Evolutionary conservation across 2,797 vertebrate species (phyloP).

Genomic region (Sebastes matsubarae): DNA sequence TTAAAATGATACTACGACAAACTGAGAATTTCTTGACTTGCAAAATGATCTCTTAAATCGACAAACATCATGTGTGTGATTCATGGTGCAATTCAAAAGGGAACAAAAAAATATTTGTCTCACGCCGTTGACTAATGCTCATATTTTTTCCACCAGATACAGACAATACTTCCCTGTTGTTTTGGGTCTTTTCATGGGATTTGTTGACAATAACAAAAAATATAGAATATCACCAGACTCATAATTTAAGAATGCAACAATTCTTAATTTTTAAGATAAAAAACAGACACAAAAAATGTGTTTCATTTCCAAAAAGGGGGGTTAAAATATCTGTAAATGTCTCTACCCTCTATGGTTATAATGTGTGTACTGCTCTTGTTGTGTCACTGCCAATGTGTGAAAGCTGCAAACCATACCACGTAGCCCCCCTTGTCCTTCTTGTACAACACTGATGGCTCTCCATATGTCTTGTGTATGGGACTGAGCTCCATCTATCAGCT

Average conservation of each 20-base stretch:
- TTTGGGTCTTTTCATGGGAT: background rate
- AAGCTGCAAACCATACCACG: background rate
- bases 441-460: background rate
- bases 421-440: background rate
- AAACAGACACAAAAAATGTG: background rate
- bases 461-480: background rate
- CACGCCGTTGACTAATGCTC: no score
- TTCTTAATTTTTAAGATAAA: background rate
- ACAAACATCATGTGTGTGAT: no score
- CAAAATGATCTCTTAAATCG: no score
- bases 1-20: no score
- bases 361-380: background rate
- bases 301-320: background rate
- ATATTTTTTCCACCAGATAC: no score
- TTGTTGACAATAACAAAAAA: background rate
- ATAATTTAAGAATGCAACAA: no score
- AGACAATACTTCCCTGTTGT: no score
- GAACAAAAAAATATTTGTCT: no score
- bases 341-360: background rate
- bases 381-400: background rate
- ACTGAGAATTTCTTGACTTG: no score
- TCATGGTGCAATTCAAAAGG: no score
- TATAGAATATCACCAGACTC: background rate
- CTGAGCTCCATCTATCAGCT: slow-evolving; percentile 19
- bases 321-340: background rate